phyloP scores from a whole-genome alignment of 1,140 invertebrate species.

The Bilobella aurantiaca region DNA sequence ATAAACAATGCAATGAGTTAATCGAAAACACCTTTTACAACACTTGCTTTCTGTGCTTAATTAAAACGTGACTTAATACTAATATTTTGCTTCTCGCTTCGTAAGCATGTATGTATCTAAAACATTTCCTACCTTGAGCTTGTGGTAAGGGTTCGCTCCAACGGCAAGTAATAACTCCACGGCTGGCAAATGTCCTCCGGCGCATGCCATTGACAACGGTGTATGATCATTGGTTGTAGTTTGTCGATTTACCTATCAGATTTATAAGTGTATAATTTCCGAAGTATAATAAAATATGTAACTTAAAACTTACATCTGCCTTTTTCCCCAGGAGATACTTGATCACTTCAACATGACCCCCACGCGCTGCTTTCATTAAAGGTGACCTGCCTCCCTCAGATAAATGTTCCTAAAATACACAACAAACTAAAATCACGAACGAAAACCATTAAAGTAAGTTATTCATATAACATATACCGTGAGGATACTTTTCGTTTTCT shows the following conservation, averaged over 20 bases:
- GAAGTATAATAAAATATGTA: conserved; percentile 6
- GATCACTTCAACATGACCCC: conserved; percentile 96
- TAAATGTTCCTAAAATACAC: conserved; percentile 61
- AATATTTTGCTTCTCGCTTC: too few relatives aligned
- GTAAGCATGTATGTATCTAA: not conserved
- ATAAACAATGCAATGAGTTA: too few relatives aligned
- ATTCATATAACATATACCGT: too few relatives aligned
- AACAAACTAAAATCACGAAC: not conserved
- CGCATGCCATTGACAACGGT: conserved; percentile 90
- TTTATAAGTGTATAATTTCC: not conserved
- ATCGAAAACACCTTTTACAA: too few relatives aligned
- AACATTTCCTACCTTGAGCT: conserved; percentile 60
- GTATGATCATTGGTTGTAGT: conserved; percentile 98
- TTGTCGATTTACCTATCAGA: conserved; percentile 53
- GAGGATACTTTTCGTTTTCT: too few relatives aligned
- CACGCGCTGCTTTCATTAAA: conserved; percentile 96
- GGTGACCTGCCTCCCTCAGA: conserved; percentile 91
- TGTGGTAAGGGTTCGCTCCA: conserved; percentile 89
- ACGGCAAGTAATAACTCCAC: conserved; percentile 81
- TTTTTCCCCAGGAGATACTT: conserved; percentile 88
- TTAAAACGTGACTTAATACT: too few relatives aligned
- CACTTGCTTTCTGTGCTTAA: too few relatives aligned
- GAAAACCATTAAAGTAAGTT: too few relatives aligned
- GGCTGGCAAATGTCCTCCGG: conserved; percentile 82
- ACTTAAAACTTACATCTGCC: conserved; percentile 61